Conservation (phyloP, 2,113 vertebrate genomes). For the Athene noctua region DNA sequence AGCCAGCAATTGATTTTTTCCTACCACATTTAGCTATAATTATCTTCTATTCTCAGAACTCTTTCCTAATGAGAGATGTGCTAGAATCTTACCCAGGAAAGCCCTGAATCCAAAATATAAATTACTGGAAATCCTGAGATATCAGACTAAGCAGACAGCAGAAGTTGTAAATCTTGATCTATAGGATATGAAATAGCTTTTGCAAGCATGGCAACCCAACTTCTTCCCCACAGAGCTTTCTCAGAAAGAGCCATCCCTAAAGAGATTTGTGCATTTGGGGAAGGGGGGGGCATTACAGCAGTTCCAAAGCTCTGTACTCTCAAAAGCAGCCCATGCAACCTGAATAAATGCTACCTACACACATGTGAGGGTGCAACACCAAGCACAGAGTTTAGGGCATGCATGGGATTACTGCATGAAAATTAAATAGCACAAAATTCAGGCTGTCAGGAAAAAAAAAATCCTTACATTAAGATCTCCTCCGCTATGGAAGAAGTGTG, state of each 20-base stretch:
- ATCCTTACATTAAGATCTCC: neutral
- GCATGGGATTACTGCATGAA: neutral
- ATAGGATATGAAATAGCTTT: neutral
- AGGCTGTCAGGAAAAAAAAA: neutral
- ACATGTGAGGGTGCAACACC: neutral
- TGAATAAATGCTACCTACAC: accelerated
- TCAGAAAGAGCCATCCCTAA: neutral
- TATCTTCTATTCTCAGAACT: neutral
- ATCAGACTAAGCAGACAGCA: neutral
- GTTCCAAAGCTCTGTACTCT: neutral
- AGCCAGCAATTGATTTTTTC: neutral
- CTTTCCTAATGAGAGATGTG: neutral
- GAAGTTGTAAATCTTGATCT: neutral
- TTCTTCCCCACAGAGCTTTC: neutral
- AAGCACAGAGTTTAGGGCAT: neutral
- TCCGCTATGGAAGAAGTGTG: neutral
- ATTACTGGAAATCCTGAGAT: neutral
- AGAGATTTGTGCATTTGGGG: accelerated
- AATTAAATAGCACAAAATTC: neutral
- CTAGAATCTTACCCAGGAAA: neutral
- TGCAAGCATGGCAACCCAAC: neutral
- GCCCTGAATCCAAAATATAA: neutral
- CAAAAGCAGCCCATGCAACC: neutral
- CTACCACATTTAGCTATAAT: neutral
- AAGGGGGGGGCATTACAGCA: too few relatives aligned